Evolutionary conservation across 2,113 vertebrate species (phyloP).

Genomic region (Aegithalos caudatus): DNA sequence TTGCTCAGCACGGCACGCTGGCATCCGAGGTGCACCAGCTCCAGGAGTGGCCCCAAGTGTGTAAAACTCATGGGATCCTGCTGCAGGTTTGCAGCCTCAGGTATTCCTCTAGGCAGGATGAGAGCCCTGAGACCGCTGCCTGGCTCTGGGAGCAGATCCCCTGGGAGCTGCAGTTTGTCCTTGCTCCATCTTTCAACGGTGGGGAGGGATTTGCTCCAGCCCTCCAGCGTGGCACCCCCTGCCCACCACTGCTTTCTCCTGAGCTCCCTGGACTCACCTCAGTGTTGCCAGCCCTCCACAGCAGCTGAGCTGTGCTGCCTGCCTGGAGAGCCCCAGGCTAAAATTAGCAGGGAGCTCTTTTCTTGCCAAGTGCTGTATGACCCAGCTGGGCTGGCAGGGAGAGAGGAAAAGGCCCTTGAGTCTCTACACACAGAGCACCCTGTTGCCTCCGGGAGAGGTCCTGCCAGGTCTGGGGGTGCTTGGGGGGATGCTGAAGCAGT

Average conservation of each 20-base stretch:
- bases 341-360: slow-evolving; percentile 69
- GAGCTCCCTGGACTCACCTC: slow-evolving; percentile 28
- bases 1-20: fast-evolving
- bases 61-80: neutral
- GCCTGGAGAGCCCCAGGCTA: slow-evolving; percentile 68
- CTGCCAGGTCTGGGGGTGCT: neutral
- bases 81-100: neutral
- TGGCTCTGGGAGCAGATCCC: neutral
- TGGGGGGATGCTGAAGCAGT: neutral
- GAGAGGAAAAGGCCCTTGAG: neutral
- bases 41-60: neutral
- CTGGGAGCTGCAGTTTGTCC: neutral
- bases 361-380: slow-evolving; percentile 57
- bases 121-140: fast-evolving
- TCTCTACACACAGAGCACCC: neutral
- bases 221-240: neutral
- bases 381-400: neutral
- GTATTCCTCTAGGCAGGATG: neutral
- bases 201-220: neutral
- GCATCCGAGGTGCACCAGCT: neutral
- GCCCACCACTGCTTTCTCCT: neutral
- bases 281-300: slow-evolving; percentile 31
- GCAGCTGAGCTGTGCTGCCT: slow-evolving; percentile 4
- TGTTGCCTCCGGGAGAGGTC: neutral
- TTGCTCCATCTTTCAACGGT: fast-evolving